These are phyloP conservation scores for Leptatherina wallacei DNA, from an alignment of 2,797 vertebrate genomes.

Conservation along the genomic window DNA sequence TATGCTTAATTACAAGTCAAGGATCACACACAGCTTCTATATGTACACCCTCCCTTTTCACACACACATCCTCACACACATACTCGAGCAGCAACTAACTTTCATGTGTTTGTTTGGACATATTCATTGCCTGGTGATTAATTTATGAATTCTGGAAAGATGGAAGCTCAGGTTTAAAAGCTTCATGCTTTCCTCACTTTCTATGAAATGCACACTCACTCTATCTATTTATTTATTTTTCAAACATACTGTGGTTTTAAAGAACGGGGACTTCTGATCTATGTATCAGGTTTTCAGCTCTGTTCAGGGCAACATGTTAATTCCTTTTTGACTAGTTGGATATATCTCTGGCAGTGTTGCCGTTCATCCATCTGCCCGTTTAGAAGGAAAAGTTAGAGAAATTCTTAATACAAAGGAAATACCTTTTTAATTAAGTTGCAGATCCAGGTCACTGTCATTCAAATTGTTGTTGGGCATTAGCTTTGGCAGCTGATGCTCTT, in stretches of 20 bases:
- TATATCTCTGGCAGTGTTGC: no score
- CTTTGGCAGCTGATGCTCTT: neutral
- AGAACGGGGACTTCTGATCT: neutral
- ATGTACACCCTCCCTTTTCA: conserved; percentile 49
- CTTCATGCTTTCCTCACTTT: conserved; percentile 56
- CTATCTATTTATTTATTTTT: conserved; percentile 40
- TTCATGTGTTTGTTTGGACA: conserved; percentile 81
- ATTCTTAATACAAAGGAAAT: neutral
- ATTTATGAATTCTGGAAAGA: conserved; percentile 81
- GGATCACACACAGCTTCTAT: conserved; percentile 68
- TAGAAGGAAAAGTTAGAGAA: neutral
- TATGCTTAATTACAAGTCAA: conserved; percentile 81
- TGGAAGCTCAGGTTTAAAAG: conserved; percentile 70
- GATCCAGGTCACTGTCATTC: neutral
- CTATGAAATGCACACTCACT: conserved; percentile 71
- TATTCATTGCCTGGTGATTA: conserved; percentile 74
- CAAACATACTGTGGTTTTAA: conserved; percentile 14
- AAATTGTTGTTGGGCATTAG: neutral
- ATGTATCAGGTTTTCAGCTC: neutral
- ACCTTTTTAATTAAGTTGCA: neutral
- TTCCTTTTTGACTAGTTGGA: neutral
- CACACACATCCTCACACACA: conserved; percentile 20
- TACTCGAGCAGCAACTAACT: conserved; percentile 63
- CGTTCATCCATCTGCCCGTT: no score
- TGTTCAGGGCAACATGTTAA: neutral